phyloP scores from a whole-genome alignment of 2,888 invertebrate species.

The Mimas tiliae region DNA sequence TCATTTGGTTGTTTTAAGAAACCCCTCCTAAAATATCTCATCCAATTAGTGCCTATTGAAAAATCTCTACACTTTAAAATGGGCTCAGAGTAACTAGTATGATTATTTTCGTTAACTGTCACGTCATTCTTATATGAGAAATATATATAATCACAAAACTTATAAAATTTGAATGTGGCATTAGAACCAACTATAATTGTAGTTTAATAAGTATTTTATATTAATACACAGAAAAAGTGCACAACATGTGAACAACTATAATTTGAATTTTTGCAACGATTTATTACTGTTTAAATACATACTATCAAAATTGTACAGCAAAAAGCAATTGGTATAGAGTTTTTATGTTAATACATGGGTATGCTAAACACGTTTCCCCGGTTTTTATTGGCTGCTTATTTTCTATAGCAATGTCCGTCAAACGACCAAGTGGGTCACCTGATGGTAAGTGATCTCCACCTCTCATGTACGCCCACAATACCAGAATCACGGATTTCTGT shows the following conservation, averaged over 20 bases:
- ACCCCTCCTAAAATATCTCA: too few relatives aligned
- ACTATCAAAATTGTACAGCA: not conserved
- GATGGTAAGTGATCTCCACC: too few relatives aligned
- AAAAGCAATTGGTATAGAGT: not conserved
- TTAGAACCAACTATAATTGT: not conserved
- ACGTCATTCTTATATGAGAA: too few relatives aligned
- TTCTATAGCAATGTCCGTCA: too few relatives aligned
- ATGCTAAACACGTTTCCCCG: not conserved
- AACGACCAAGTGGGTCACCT: too few relatives aligned
- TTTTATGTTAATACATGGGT: not conserved
- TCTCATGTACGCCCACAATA: too few relatives aligned
- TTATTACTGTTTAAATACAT: slow-evolving; percentile 12
- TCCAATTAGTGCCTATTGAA: too few relatives aligned
- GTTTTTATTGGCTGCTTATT: slow-evolving; percentile 9
- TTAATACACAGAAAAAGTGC: not conserved
- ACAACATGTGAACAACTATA: not conserved
- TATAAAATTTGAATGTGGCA: not conserved
- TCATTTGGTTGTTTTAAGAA: too few relatives aligned
- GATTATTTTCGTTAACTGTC: too few relatives aligned
- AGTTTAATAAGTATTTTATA: not conserved
- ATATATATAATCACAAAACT: not conserved
- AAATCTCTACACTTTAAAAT: too few relatives aligned
- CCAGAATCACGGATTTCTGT: too few relatives aligned
- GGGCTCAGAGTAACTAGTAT: too few relatives aligned
- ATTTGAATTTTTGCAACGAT: not conserved